Evolutionary conservation across 2,113 vertebrate genomes (phyloP).

Genomic region (Xenotilapia caudafasciata): DNA sequence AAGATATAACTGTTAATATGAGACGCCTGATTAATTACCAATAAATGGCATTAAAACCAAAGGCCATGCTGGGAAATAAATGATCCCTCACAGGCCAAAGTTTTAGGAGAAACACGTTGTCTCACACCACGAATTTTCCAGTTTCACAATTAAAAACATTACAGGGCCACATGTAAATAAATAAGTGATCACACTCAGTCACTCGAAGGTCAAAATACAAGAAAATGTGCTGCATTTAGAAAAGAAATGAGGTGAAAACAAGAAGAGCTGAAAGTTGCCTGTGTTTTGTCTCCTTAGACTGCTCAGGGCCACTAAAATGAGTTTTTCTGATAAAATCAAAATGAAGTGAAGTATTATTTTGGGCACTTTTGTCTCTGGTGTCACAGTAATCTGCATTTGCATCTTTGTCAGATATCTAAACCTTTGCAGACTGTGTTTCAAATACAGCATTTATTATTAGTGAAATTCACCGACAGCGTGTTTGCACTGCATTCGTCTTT

Average conservation of each 20-base stretch:
- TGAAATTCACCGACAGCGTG: fast-evolving
- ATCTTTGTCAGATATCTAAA: not conserved
- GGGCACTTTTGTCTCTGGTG: not conserved
- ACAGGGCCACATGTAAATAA: fast-evolving
- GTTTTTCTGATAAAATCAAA: not conserved
- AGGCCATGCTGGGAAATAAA: not conserved
- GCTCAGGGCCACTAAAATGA: not conserved
- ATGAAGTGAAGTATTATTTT: not conserved
- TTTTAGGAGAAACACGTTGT: not conserved
- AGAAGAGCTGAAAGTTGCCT: not conserved
- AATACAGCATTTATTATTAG: not conserved
- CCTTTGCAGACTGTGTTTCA: not conserved
- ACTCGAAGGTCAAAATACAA: not conserved
- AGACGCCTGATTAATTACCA: not conserved
- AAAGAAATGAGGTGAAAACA: not conserved
- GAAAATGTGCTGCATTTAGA: not conserved
- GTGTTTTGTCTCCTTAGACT: not conserved
- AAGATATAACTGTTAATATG: not conserved
- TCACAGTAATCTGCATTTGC: not conserved
- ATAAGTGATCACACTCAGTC: not conserved
- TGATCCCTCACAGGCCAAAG: not conserved
- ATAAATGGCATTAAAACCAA: not conserved
- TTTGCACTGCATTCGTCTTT: not conserved
- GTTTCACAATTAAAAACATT: not conserved
- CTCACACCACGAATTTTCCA: fast-evolving